Percentiles rank a stretch among this genome's conserved stretches.
These are phyloP conservation scores for Ridgeia piscesae DNA, from an alignment of 1,140 invertebrate genomes.

Conservation along the genomic window DNA sequence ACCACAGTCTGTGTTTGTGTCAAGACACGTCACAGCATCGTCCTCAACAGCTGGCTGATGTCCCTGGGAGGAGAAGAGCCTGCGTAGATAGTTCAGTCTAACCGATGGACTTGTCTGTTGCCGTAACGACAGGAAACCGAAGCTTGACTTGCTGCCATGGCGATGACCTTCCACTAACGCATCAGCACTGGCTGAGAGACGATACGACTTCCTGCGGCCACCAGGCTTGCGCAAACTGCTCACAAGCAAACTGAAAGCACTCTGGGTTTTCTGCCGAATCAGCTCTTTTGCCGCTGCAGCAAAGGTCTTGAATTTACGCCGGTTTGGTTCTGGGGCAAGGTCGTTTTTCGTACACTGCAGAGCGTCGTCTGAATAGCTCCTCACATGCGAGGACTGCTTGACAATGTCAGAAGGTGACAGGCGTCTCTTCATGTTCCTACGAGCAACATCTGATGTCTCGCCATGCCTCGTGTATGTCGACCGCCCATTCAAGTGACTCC, in stretches of 20 bases:
- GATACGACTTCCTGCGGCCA: background rate
- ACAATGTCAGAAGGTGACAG: background rate
- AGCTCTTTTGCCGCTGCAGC: background rate
- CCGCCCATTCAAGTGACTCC: background rate
- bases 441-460: background rate
- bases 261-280: background rate
- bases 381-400: background rate
- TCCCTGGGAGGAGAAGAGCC: background rate
- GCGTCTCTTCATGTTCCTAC: background rate
- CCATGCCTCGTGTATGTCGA: background rate
- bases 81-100: background rate
- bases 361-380: constrained; percentile 2
- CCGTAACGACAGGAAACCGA: background rate
- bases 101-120: background rate
- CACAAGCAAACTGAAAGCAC: background rate
- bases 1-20: background rate
- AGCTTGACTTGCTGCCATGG: background rate
- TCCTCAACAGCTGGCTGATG: background rate
- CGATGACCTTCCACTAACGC: background rate
- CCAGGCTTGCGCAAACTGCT: background rate
- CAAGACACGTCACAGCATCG: background rate
- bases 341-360: background rate
- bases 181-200: background rate
- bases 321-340: background rate
- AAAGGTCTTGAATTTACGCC: background rate